These are phyloP conservation scores for Drosophila anomelani DNA, from an alignment of 2,888 invertebrate species.

Conservation along the genomic window DNA sequence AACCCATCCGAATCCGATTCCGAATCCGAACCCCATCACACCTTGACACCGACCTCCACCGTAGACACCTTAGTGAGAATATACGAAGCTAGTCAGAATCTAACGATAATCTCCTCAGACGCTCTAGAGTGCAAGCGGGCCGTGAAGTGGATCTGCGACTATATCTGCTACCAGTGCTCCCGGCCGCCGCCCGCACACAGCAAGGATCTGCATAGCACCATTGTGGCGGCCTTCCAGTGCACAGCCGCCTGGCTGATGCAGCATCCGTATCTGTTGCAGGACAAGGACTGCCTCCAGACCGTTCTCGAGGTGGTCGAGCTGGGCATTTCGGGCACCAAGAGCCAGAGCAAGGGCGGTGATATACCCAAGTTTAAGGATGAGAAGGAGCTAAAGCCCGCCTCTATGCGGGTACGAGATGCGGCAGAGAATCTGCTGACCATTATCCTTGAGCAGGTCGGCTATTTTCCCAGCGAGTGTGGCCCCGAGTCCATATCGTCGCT, in stretches of 20 bases:
- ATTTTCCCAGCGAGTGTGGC: constrained; percentile 93
- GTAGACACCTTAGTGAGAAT: constrained; percentile 84
- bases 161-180: constrained; percentile 97
- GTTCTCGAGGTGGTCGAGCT: constrained; percentile 98
- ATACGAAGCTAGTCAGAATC: constrained; percentile 84
- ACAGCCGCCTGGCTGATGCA: constrained; percentile 96
- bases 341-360: constrained; percentile 94
- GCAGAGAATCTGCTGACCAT: constrained; percentile 96
- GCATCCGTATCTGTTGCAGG: constrained; percentile 94
- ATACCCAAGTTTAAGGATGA: constrained; percentile 96
- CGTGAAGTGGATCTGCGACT: constrained; percentile 99
- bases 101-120: constrained; percentile 87
- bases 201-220: constrained; percentile 96
- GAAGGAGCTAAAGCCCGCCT: constrained; percentile 98
- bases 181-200: constrained; percentile 97
- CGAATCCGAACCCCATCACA: constrained; percentile 18
- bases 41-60: neutral
- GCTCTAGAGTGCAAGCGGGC: constrained; percentile 95
- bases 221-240: constrained; percentile 96
- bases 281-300: constrained; percentile 95
- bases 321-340: constrained; percentile 98
- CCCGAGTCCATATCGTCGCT: constrained; percentile 94
- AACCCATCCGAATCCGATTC: neutral
- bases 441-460: constrained; percentile 95
- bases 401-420: constrained; percentile 98